Percentiles rank a stretch among this genome's conserved stretches.
Evolutionary conservation across 2,113 vertebrate genomes (phyloP).

Genomic region (Chionodraco myersi): DNA sequence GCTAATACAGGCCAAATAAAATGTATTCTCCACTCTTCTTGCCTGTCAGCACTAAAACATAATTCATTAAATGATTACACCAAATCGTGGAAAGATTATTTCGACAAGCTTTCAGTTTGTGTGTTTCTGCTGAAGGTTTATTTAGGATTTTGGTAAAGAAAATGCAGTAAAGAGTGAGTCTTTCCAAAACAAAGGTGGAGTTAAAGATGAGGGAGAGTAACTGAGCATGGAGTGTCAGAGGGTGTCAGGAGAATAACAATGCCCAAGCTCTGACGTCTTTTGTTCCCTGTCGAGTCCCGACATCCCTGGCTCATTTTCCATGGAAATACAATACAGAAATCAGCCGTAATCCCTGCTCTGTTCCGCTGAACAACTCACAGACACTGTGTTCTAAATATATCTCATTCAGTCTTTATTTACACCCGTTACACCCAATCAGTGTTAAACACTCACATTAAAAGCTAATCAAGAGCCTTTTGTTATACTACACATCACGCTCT

Average conservation of each 20-base stretch:
- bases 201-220: slow-evolving; percentile 8
- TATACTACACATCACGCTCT: neutral
- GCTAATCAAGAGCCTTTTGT: neutral
- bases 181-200: slow-evolving; percentile 37
- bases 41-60: slow-evolving; percentile 25
- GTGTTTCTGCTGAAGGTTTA: neutral
- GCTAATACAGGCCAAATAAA: slow-evolving; percentile 23
- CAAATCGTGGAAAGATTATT: slow-evolving; percentile 32
- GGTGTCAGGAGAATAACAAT: slow-evolving; percentile 27
- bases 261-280: slow-evolving; percentile 16
- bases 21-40: slow-evolving; percentile 7
- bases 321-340: slow-evolving; percentile 57
- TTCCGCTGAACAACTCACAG: slow-evolving; percentile 25
- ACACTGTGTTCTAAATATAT: slow-evolving; percentile 44
- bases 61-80: slow-evolving; percentile 20
- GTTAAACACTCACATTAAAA: slow-evolving; percentile 13
- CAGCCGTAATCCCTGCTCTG: slow-evolving; percentile 45
- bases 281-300: slow-evolving; percentile 26
- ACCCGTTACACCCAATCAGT: neutral
- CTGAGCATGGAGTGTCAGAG: slow-evolving; percentile 12
- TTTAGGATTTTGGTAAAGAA: slow-evolving; percentile 10
- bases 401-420: slow-evolving; percentile 13
- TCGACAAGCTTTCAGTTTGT: neutral
- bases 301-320: slow-evolving; percentile 42
- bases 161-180: neutral